These are phyloP conservation scores for Alectura lathami DNA, from an alignment of 2,113 vertebrate genomes.

Conservation along the genomic window DNA sequence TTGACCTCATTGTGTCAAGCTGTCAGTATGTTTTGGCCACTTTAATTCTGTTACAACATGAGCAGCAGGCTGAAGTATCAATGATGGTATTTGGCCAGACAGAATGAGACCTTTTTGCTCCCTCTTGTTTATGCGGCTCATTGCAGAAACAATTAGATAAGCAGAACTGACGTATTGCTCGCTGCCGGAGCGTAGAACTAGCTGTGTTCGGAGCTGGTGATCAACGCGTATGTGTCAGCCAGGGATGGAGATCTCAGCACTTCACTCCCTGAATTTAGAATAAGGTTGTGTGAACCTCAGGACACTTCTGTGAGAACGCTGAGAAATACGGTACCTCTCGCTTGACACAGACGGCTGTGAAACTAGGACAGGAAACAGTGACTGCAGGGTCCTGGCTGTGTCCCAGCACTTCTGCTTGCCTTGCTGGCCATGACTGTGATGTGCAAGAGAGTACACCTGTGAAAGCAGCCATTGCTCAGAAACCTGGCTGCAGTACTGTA, in stretches of 20 bases:
- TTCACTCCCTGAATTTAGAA: neutral
- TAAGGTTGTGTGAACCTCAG: neutral
- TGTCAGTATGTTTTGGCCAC: conserved; percentile 25
- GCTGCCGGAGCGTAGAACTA: neutral
- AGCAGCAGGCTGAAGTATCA: conserved; percentile 48
- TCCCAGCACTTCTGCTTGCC: conserved; percentile 17
- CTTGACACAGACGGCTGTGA: neutral
- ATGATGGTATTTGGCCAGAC: conserved; percentile 52
- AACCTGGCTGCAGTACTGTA: neutral
- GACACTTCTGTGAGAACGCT: neutral
- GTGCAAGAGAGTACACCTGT: neutral
- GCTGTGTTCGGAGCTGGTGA: neutral
- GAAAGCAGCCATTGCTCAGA: neutral
- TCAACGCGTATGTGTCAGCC: neutral
- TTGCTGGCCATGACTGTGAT: neutral
- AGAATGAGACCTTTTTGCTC: conserved; percentile 40
- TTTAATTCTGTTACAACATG: conserved; percentile 51
- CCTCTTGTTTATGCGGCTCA: conserved; percentile 24
- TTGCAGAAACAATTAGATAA: conserved; percentile 55
- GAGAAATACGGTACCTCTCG: neutral
- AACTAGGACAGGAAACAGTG: neutral
- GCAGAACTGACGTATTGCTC: conserved; percentile 21
- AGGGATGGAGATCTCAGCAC: neutral
- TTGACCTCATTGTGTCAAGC: conserved; percentile 71
- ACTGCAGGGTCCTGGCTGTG: neutral